Conservation (phyloP, 2,888 invertebrate species). For the Macaria liturata region DNA sequence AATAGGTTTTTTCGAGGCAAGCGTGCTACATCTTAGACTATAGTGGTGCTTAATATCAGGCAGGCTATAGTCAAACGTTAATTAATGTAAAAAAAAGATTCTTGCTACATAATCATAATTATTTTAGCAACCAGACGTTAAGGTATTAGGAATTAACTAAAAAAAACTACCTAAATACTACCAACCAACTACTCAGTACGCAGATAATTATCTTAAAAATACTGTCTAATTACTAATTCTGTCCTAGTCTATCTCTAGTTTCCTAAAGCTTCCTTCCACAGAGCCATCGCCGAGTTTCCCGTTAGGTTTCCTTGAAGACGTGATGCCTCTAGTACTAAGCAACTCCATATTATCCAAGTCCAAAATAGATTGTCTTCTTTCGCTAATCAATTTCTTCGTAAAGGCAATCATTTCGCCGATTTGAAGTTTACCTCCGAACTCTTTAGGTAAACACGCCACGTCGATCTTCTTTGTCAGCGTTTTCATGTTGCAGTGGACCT, state of each 20-base stretch:
- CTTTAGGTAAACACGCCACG: conserved; percentile 85
- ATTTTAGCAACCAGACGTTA: no score
- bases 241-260: conserved; percentile 85
- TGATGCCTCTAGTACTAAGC: conserved; percentile 84
- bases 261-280: conserved; percentile 86
- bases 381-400: conserved; percentile 85
- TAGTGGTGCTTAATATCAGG: no score
- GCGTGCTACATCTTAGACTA: no score
- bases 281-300: conserved; percentile 57
- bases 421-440: conserved; percentile 88
- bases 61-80: no score
- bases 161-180: no score
- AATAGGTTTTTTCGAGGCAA: no score
- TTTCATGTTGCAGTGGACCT: conserved; percentile 83
- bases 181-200: conserved; percentile 3
- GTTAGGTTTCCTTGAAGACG: conserved; percentile 55
- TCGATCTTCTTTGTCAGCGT: conserved; percentile 85
- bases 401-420: conserved; percentile 87
- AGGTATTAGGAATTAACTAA: no score
- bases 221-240: background rate
- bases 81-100: no score
- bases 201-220: conserved; percentile 12
- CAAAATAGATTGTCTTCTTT: conserved; percentile 83
- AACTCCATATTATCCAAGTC: conserved; percentile 86
- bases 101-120: no score